Evolutionary conservation across 92 coral and sea anemone genomes (phyloP), one percentile per base, ranked within the genome.

Genomic region (Desmophyllum pertusum): DNA sequence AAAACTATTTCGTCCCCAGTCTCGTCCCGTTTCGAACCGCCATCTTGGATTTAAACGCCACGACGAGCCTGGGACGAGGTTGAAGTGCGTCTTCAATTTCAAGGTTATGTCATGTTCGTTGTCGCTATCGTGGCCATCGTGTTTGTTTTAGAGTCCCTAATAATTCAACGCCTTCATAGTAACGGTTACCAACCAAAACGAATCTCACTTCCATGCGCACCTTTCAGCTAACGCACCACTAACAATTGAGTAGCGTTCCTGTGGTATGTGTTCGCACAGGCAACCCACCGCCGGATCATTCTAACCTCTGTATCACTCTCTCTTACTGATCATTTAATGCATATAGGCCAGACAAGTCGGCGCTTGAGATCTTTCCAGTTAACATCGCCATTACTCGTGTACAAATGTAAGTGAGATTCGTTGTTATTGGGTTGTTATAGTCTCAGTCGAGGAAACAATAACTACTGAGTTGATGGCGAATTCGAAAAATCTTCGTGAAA

Each of bases 171-270:
- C 53, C 17, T 31, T 25, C 41, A 4, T 19, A 75, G 61, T 23
- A 52, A 53, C 42, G 50, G 23, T 41, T 39, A 68, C 39, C 64
- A 45, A 36, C 10, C 62, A 30, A 41, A 30, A 65, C 84, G 84
- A 79, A 79, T 79, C 84, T 79, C 84, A 79, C 84, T 79, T 79
- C 75, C 84, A 79, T 66, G 72, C 73, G 73, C 40, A 63, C 73
- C 64, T 51, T 23, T 65, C n/a, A n/a, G n/a, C 53, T 79, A 33
- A 65, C 37, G 59, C 75, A 43, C 33, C n/a, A 48, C n/a, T 45
- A 65, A 45, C 64, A 79, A 18, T 64, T 65, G 25, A 46, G 10
- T 43, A 37, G 72, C 25, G 14, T 23, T 53, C 27, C 45, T 53
- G 25, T 52, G 46, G 30, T 31, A 38, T 15, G 29, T 65, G 2